A percentile compares a stretch with the other conserved stretches of the same genome.
Conservation (phyloP, 2,888 invertebrate species). For the Gymnocheta viridis region DNA sequence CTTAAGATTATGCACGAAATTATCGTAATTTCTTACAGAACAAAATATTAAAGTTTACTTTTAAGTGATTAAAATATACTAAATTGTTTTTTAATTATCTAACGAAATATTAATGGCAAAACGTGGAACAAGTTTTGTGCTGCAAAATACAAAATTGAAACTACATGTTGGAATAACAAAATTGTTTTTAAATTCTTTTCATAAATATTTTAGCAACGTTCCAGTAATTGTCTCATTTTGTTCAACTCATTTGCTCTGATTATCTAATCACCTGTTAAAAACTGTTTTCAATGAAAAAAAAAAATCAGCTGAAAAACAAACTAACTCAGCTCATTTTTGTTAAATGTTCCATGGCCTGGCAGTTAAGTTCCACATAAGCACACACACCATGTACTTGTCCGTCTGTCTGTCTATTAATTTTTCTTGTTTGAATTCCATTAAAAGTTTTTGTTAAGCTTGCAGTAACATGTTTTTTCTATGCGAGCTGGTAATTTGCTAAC, state of each 20-base stretch:
- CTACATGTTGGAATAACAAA: conserved; percentile 41
- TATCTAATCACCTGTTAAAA: conserved; percentile 69
- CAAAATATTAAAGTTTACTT: conserved; percentile 3
- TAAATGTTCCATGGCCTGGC: conserved; percentile 32
- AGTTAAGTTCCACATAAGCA: conserved; percentile 16
- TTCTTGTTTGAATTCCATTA: conserved; percentile 63
- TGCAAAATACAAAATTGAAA: conserved; percentile 10
- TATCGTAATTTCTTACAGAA: not conserved
- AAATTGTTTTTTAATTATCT: conserved; percentile 47
- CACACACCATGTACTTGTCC: not conserved
- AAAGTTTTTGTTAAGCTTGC: conserved; percentile 64
- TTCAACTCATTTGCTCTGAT: conserved; percentile 63
- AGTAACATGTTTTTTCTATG: conserved; percentile 53
- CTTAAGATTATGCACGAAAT: not conserved
- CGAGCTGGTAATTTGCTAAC: conserved; percentile 64
- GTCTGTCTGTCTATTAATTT: conserved; percentile 1
- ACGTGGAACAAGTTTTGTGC: not conserved
- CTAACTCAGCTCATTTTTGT: conserved; percentile 51
- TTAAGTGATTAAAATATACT: not conserved
- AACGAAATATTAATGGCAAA: not conserved
- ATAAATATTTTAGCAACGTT: conserved; percentile 63
- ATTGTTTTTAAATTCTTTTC: conserved; percentile 63
- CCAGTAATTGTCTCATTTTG: conserved; percentile 65
- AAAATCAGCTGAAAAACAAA: not conserved
- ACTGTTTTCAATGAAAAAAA: conserved; percentile 3